phyloP scores from a whole-genome alignment of 2,888 invertebrate genomes.

The Drosophila lutescens region DNA sequence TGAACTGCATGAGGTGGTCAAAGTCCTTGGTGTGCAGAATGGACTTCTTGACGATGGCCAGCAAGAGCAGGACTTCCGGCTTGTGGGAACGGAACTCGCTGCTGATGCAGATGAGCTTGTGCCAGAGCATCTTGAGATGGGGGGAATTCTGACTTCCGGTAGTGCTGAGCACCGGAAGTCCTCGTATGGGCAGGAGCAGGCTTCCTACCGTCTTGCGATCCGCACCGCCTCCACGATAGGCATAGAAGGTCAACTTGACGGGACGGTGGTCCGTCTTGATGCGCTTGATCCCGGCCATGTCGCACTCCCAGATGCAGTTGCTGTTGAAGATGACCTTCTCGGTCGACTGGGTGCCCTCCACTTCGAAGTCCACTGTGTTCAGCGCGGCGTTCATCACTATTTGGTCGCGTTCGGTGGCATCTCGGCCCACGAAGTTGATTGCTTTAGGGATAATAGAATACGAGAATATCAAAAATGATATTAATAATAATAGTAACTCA shows the following conservation, averaged over 20 bases:
- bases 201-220: constrained; percentile 88
- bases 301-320: constrained; percentile 92
- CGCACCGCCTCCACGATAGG: constrained; percentile 60
- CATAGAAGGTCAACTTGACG: constrained; percentile 88
- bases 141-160: constrained; percentile 82
- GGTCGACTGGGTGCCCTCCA: constrained; percentile 87
- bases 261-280: constrained; percentile 90
- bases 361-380: constrained; percentile 88
- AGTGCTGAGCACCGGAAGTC: constrained; percentile 88
- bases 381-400: constrained; percentile 87
- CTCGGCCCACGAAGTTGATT: constrained; percentile 59
- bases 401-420: constrained; percentile 79
- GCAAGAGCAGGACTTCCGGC: constrained; percentile 87
- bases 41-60: constrained; percentile 86
- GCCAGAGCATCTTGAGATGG: constrained; percentile 86
- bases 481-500: no score
- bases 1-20: constrained; percentile 61
- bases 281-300: constrained; percentile 88
- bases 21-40: constrained; percentile 72
- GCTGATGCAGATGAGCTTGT: constrained; percentile 87
- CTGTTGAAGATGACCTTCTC: constrained; percentile 87
- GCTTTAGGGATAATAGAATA: constrained; percentile 52
- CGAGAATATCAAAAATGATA: no score
- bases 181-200: constrained; percentile 88
- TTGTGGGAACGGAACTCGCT: constrained; percentile 86